Evolutionary conservation across 2,888 invertebrate genomes (phyloP).

Genomic region (Scaptodrosophila latifasciaeformis): DNA sequence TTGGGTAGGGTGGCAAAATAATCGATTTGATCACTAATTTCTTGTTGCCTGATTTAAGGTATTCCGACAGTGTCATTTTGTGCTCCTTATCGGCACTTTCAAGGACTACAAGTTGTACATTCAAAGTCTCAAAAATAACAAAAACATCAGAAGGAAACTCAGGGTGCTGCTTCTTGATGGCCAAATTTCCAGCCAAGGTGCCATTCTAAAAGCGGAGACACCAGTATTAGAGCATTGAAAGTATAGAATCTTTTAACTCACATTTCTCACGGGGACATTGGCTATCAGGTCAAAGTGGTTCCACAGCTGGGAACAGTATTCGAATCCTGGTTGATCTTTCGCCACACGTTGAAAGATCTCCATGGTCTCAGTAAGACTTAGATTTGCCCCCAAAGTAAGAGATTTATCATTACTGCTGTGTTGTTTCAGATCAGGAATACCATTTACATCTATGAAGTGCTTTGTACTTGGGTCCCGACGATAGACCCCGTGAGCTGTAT

Average conservation of each 20-base stretch:
- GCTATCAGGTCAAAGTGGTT: constrained; percentile 81
- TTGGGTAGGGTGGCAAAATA: constrained; percentile 77
- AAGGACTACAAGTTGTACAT: constrained; percentile 64
- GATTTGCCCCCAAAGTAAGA: constrained; percentile 69
- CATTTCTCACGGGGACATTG: constrained; percentile 81
- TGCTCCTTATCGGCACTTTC: constrained; percentile 75
- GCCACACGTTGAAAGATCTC: constrained; percentile 74
- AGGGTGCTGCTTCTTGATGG: constrained; percentile 80
- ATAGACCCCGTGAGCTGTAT: constrained; percentile 83
- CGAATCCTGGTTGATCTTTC: constrained; percentile 76
- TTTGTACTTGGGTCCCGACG: constrained; percentile 68
- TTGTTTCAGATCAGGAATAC: constrained; percentile 77
- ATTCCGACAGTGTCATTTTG: constrained; percentile 75
- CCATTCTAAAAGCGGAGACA: constrained; percentile 77
- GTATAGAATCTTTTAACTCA: constrained; percentile 70
- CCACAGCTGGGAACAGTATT: constrained; percentile 76
- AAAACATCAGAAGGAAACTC: constrained; percentile 85
- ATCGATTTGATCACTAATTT: constrained; percentile 81
- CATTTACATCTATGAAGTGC: constrained; percentile 80
- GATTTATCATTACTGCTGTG: constrained; percentile 64
- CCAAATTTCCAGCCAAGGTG: constrained; percentile 82
- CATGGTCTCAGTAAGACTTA: constrained; percentile 77
- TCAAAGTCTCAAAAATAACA: constrained; percentile 75
- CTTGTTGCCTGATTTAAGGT: constrained; percentile 79
- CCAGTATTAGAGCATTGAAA: no score